phyloP scores from a whole-genome alignment of 2,797 vertebrate species.

The Tamandua tetradactyla region DNA sequence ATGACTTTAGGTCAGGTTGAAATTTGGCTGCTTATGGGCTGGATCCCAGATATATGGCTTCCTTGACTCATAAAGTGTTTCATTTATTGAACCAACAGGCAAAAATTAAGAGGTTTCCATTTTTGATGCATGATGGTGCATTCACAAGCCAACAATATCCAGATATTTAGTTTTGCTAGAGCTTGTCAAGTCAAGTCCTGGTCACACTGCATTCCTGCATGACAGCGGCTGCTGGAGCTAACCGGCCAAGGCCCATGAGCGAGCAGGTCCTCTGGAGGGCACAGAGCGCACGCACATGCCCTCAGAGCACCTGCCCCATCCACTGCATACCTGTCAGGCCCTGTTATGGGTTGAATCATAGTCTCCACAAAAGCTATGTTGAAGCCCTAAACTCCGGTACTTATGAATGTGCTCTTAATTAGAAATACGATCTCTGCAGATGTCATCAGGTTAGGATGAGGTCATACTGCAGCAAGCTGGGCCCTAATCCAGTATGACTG shows the following conservation, averaged over 20 bases:
- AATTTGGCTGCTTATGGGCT: not conserved
- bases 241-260: accelerated
- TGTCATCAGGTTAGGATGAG: no score
- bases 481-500: no score
- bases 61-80: not conserved
- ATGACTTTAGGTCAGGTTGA: not conserved
- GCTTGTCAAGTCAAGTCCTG: not conserved
- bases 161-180: not conserved
- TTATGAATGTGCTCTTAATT: no score
- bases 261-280: no score
- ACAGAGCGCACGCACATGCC: no score
- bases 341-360: no score
- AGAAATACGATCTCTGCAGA: no score
- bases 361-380: no score
- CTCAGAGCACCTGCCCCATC: not conserved
- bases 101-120: not conserved
- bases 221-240: not conserved
- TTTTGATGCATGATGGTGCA: no score
- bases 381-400: no score
- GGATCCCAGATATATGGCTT: not conserved
- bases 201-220: accelerated
- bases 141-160: not conserved
- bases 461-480: no score
- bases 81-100: not conserved
- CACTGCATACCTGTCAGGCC: not conserved